A percentile compares a stretch with the other conserved stretches of the same genome.
These are phyloP conservation scores for Tenthredo mesomela DNA, from an alignment of 2,888 invertebrate genomes.

Conservation along the genomic window DNA sequence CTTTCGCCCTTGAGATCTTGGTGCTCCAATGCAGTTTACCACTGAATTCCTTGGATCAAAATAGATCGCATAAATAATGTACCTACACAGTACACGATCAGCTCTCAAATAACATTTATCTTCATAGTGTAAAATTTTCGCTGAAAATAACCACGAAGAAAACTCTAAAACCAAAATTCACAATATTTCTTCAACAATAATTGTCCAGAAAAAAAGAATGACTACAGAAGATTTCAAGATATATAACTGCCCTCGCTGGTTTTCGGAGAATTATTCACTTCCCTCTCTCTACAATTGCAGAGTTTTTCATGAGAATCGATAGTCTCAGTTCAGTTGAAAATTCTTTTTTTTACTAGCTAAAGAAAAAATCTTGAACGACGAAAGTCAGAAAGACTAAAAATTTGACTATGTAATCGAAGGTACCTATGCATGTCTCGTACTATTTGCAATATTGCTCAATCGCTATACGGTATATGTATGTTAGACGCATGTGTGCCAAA, in stretches of 20 bases:
- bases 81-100: too few relatives aligned
- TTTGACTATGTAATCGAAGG: too few relatives aligned
- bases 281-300: background rate
- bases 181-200: background rate
- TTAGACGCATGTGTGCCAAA: background rate
- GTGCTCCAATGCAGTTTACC: constrained; percentile 26
- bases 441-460: background rate
- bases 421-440: background rate
- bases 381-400: background rate
- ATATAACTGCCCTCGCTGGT: background rate
- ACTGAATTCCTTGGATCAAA: constrained; percentile 19
- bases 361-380: background rate
- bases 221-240: background rate
- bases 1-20: constrained; percentile 42
- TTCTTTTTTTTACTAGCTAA: background rate
- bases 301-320: background rate
- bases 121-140: background rate
- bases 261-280: background rate
- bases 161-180: background rate
- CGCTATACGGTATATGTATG: background rate
- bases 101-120: background rate
- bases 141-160: background rate
- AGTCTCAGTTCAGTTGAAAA: background rate
- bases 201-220: background rate
- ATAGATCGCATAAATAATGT: constrained; percentile 20